Conservation (phyloP, 2,888 invertebrate genomes). For the Malthinus flaveolus region DNA sequence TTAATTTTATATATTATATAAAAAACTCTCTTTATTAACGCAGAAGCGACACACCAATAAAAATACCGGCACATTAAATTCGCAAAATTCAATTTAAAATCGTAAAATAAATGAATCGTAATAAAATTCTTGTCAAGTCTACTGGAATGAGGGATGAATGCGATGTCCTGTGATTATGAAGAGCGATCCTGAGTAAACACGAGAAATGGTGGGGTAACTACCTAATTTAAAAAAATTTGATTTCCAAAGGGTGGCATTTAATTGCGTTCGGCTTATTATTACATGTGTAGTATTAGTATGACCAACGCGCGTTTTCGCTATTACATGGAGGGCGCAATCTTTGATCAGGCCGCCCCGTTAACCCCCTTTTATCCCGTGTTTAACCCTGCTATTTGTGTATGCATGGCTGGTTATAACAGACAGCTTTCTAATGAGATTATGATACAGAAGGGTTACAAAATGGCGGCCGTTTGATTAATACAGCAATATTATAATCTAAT, state of each 20-base stretch:
- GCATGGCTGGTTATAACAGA: conserved; percentile 52
- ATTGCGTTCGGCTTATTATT: conserved; percentile 47
- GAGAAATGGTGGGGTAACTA: conserved; percentile 34
- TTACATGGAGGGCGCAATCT: conserved; percentile 35
- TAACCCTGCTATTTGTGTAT: conserved; percentile 45
- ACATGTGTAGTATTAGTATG: conserved; percentile 38
- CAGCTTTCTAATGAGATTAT: conserved; percentile 57
- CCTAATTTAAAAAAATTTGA: conserved; percentile 50
- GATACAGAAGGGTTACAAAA: conserved; percentile 55
- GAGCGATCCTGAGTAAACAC: conserved; percentile 46
- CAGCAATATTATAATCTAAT: conserved; percentile 37
- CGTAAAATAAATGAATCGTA: conserved; percentile 49
- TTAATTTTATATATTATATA: conserved; percentile 1
- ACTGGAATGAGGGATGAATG: conserved; percentile 45
- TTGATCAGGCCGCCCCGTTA: conserved; percentile 42
- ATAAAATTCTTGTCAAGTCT: conserved; percentile 46
- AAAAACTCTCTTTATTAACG: conserved; percentile 23
- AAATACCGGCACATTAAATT: conserved; percentile 40
- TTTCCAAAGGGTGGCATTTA: conserved; percentile 49
- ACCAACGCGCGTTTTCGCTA: conserved; percentile 34
- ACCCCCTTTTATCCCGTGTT: conserved; percentile 39
- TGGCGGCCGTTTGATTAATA: conserved; percentile 48
- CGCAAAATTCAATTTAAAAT: conserved; percentile 48
- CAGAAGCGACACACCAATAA: conserved; percentile 34
- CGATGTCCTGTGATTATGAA: conserved; percentile 44